Evolutionary conservation across 2,797 vertebrate species (phyloP).

Genomic region (Harpagifer antarcticus): DNA sequence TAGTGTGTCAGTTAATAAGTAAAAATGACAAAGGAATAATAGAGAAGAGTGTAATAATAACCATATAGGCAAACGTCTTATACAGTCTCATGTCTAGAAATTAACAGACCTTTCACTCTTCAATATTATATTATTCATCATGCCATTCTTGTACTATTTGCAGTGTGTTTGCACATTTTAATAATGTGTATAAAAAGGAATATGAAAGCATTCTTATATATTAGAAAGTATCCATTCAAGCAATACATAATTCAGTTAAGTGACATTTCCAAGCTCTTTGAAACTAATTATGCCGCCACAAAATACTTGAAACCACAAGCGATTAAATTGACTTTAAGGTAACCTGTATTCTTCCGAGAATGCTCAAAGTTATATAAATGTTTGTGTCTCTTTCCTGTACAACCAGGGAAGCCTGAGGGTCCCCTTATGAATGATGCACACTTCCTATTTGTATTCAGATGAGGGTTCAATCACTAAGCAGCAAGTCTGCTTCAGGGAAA

Average conservation of each 20-base stretch:
- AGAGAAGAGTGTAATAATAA: slow-evolving; percentile 2
- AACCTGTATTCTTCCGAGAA: slow-evolving; percentile 51
- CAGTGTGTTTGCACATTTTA: slow-evolving; percentile 13
- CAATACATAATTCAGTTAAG: slow-evolving; percentile 31
- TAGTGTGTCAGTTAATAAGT: slow-evolving; percentile 11
- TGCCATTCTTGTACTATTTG: slow-evolving; percentile 35
- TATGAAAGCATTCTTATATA: slow-evolving; percentile 5
- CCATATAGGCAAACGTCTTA: slow-evolving; percentile 23
- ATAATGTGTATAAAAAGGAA: slow-evolving; percentile 14
- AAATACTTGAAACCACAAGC: slow-evolving; percentile 39
- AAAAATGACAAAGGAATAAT: slow-evolving; percentile 10
- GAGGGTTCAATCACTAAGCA: slow-evolving; percentile 59
- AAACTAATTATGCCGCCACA: slow-evolving; percentile 31
- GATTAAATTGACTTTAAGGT: slow-evolving; percentile 48
- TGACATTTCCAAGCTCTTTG: slow-evolving; percentile 6
- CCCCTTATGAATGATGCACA: slow-evolving; percentile 46
- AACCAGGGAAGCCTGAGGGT: slow-evolving; percentile 50
- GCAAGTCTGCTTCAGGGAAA: slow-evolving; percentile 57
- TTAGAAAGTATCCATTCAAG: slow-evolving; percentile 10
- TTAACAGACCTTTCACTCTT: slow-evolving; percentile 26
- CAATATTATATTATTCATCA: slow-evolving; percentile 45
- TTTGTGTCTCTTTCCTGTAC: slow-evolving; percentile 41
- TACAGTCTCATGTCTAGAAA: slow-evolving; percentile 11
- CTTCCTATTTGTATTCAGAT: slow-evolving; percentile 62
- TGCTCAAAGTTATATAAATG: slow-evolving; percentile 45